These are phyloP conservation scores for Lucilia cuprina DNA, from an alignment of 1,140 invertebrate species.

Conservation along the genomic window DNA sequence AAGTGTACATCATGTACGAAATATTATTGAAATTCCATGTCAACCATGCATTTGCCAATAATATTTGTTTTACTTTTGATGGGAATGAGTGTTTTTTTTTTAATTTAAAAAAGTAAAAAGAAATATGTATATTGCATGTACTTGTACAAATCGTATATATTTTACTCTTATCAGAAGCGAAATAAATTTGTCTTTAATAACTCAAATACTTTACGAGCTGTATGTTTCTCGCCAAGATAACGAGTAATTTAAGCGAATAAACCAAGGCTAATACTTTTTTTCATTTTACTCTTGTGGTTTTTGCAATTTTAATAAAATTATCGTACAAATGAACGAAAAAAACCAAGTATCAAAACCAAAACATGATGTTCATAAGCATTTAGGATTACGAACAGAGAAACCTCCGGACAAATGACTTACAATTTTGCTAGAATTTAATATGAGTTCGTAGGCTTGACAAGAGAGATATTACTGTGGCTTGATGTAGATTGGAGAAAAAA, in stretches of 20 bases:
- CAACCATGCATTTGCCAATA: background rate
- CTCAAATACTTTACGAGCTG: conserved; percentile 36
- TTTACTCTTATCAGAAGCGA: conserved; percentile 27
- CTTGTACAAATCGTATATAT: background rate
- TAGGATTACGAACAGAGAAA: background rate
- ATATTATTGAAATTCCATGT: background rate
- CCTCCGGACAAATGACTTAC: too few relatives aligned
- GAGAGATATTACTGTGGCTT: background rate
- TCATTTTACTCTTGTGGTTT: too few relatives aligned
- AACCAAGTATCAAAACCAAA: background rate
- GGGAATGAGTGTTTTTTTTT: background rate
- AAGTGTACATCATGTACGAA: background rate
- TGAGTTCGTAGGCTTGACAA: too few relatives aligned
- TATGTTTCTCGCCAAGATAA: background rate
- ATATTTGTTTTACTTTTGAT: background rate
- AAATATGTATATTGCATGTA: background rate
- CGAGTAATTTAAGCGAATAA: conserved; percentile 22
- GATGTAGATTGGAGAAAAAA: background rate
- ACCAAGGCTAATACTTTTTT: background rate
- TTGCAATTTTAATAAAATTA: conserved; percentile 5
- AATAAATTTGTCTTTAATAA: conserved; percentile 35
- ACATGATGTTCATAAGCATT: background rate
- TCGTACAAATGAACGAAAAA: background rate
- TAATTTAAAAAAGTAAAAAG: too few relatives aligned
- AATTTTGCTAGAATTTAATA: too few relatives aligned